A percentile compares a stretch with the other conserved stretches of the same genome.
These are phyloP conservation scores for Helicolenus hilgendorfi DNA, from an alignment of 2,797 vertebrate genomes.

Conservation along the genomic window DNA sequence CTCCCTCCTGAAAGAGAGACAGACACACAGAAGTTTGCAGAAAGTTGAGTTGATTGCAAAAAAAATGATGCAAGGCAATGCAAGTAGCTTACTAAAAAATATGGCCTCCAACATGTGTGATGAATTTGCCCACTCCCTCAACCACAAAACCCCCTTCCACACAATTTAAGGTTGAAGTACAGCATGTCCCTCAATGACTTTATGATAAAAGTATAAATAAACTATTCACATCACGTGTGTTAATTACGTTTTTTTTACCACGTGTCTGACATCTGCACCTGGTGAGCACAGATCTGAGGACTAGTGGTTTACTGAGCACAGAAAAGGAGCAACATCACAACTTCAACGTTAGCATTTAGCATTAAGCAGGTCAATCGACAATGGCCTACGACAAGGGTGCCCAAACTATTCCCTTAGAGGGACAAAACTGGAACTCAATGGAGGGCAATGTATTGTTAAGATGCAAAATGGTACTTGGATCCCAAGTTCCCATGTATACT, in stretches of 20 bases:
- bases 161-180: not conserved
- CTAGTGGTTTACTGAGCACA: not conserved
- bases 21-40: not conserved
- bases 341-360: conserved; percentile 52
- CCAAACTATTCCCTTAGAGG: too few species aligned
- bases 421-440: too few species aligned
- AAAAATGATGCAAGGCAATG: not conserved
- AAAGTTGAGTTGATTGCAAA: not conserved
- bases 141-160: not conserved
- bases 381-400: conserved; percentile 40
- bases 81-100: not conserved
- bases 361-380: not conserved
- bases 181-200: not conserved
- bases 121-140: too few species aligned
- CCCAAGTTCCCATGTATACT: too few species aligned
- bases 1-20: conserved; percentile 87
- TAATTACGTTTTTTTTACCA: not conserved
- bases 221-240: not conserved
- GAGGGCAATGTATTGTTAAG: too few species aligned
- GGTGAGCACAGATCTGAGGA: not conserved
- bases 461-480: too few species aligned
- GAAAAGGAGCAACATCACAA: not conserved
- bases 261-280: not conserved
- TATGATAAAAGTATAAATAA: not conserved
- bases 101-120: not conserved